Percentiles rank a stretch among this genome's conserved stretches.
phyloP scores from a whole-genome alignment of 2,797 vertebrate genomes.

The Catostomus latipinnis region DNA sequence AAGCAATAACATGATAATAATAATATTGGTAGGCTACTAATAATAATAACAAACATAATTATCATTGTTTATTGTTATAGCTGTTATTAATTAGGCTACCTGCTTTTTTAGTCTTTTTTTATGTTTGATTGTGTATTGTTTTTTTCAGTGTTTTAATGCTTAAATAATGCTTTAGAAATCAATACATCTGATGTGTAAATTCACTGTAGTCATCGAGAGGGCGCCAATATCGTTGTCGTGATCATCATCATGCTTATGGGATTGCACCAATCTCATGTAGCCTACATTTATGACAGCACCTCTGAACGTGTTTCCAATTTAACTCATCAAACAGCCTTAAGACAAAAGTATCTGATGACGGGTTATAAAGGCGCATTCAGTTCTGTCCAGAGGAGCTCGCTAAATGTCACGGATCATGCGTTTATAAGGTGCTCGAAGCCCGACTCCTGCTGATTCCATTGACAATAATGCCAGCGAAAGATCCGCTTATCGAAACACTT shows the following conservation, averaged over 20 bases:
- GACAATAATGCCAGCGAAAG: constrained; percentile 56
- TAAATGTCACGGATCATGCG: background rate
- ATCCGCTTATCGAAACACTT: constrained; percentile 56
- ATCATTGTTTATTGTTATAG: no score
- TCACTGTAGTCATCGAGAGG: background rate
- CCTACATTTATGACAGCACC: background rate
- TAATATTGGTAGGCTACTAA: no score
- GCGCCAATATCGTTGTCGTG: background rate
- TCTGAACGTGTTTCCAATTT: background rate
- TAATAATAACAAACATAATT: no score
- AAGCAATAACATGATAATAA: no score
- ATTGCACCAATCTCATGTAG: background rate
- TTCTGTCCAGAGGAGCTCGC: background rate
- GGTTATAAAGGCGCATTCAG: background rate
- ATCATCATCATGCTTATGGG: background rate
- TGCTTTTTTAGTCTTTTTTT: no score
- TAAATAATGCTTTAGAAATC: background rate
- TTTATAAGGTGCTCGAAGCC: background rate
- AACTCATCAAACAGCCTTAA: background rate
- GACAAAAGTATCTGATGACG: constrained; percentile 15
- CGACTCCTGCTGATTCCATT: background rate
- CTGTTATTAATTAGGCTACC: no score
- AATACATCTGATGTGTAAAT: background rate
- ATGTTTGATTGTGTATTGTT: no score
- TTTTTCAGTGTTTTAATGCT: background rate